Base-by-base conservation (phyloP, 1,140 invertebrate species). In the Drosophila bocqueti region DNA sequence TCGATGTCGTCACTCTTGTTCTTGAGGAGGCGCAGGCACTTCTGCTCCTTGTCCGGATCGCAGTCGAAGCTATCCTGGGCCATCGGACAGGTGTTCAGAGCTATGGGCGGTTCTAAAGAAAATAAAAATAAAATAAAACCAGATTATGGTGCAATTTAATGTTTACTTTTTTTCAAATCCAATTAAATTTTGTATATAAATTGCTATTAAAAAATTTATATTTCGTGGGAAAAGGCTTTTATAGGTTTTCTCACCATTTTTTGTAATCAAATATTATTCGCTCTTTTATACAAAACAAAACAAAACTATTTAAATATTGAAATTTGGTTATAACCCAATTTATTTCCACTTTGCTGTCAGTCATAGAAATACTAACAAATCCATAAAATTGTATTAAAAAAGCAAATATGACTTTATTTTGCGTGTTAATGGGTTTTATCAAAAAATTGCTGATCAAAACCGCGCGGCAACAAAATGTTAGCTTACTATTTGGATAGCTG, bases 1-100 rank as follows among this genome's bases (percentile, higher is more conserved):
- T 93, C 92, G 71, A 93, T 92, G 62, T 93, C 92, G 55, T 93
- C 92, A 46, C 91, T 92, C 50, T 93, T 93, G 67, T 93, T 93
- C 66, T 93, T 93, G 24, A 93, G 63, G n/a, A 93, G 83, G 8
- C 92, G 85, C 72, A 93, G 52, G 49, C 92, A 90, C 64, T 92
- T 93, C 63, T 91, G 85, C 62, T 91, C 92, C 71, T 93, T 91
- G 52, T 91, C 90, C 21, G 76, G 83, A 54, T 83, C 87, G 52
- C 83, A 76, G 47, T 93, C 92, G 38, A 93, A 92, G 65, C 92
- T 93, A 26, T 92, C 92, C 52, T 89, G 85, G 50, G 54, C 80
- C 43, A 64, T 66, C 3, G 65, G 75, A 9, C 47, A 62, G 54
- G 63, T 67, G 24, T 45, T 47, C 15, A 57, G 54, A 15, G 64